These are phyloP conservation scores for Phyllostomus discolor DNA, from an alignment of 2,113 vertebrate genomes.

Conservation along the genomic window DNA sequence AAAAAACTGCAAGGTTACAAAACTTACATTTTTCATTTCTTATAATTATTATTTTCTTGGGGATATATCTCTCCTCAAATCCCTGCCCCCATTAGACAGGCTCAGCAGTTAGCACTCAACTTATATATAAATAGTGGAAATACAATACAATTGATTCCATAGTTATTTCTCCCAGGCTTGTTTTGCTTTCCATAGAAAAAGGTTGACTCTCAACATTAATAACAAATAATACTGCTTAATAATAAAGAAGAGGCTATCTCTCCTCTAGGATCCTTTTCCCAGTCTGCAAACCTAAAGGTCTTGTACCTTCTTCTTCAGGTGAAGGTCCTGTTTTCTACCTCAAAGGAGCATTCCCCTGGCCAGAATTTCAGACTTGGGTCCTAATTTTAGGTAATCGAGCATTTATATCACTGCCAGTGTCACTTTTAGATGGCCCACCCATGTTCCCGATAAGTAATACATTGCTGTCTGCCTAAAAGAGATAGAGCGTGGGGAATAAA, in stretches of 20 bases:
- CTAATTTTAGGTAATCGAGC: background rate
- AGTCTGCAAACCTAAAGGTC: background rate
- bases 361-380: background rate
- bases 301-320: background rate
- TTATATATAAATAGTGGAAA: background rate
- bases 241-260: background rate
- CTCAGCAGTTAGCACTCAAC: background rate
- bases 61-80: background rate
- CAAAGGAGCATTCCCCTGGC: background rate
- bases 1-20: background rate
- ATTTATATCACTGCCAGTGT: background rate
- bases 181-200: background rate
- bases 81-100: background rate
- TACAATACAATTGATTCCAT: background rate
- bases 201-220: background rate
- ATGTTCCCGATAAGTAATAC: background rate
- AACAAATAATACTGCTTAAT: background rate
- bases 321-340: background rate
- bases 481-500: background rate
- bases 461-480: background rate
- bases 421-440: background rate
- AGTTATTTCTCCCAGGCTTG: background rate
- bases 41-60: background rate
- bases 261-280: background rate
- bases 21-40: background rate